These are phyloP conservation scores for Parthenolecanium corni DNA, from an alignment of 2,888 invertebrate species.

Conservation along the genomic window DNA sequence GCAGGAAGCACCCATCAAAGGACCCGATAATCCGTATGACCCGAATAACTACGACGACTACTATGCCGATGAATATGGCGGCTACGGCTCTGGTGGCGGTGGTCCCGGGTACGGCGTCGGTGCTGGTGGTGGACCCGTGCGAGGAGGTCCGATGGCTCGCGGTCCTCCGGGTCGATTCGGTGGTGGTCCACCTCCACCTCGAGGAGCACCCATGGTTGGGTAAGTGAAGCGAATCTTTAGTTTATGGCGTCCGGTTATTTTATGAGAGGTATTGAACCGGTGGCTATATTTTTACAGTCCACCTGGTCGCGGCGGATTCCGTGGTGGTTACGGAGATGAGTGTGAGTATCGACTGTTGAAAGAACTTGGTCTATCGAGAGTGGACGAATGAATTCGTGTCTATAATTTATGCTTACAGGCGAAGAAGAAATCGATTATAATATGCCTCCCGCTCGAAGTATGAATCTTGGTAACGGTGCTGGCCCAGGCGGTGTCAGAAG, in stretches of 20 bases:
- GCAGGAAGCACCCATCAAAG: slow-evolving; percentile 48
- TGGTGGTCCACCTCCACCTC: slow-evolving; percentile 28
- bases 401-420: neutral
- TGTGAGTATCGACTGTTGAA: slow-evolving; percentile 20
- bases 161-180: slow-evolving; percentile 20
- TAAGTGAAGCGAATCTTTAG: neutral
- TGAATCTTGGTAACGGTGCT: slow-evolving; percentile 29
- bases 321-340: slow-evolving; percentile 38
- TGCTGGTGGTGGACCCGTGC: slow-evolving; percentile 46
- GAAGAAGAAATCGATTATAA: slow-evolving; percentile 15
- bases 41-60: slow-evolving; percentile 93
- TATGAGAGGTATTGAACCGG: neutral
- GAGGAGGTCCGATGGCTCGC: slow-evolving; percentile 39
- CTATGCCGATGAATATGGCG: slow-evolving; percentile 90
- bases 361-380: neutral
- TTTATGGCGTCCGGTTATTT: neutral
- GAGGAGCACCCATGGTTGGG: slow-evolving; percentile 20
- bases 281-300: slow-evolving; percentile 3
- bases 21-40: slow-evolving; percentile 79
- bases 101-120: slow-evolving; percentile 44
- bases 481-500: slow-evolving; percentile 29
- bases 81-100: slow-evolving; percentile 57
- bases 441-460: slow-evolving; percentile 24
- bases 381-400: neutral
- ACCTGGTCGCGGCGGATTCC: slow-evolving; percentile 30